These are phyloP conservation scores for Endotricha flammealis DNA, from an alignment of 2,888 invertebrate species.

Conservation along the genomic window DNA sequence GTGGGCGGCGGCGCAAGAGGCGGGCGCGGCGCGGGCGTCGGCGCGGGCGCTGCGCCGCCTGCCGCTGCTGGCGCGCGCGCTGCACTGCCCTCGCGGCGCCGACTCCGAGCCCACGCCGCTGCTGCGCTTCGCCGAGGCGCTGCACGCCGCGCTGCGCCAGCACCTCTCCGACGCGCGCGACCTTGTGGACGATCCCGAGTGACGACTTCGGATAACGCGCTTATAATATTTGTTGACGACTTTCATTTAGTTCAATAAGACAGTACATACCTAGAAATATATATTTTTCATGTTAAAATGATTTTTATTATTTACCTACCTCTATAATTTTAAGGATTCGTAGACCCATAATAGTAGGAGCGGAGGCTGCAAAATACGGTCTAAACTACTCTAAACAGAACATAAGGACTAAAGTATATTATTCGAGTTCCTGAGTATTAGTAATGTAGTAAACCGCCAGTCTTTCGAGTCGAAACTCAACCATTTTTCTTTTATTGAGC, in stretches of 20 bases:
- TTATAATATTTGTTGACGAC: background rate
- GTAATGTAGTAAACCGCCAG: no score
- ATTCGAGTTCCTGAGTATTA: no score
- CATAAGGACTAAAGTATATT: no score
- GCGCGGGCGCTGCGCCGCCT: constrained; percentile 28
- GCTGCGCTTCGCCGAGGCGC: constrained; percentile 30
- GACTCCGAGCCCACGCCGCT: constrained; percentile 25
- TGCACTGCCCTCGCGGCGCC: constrained; percentile 32
- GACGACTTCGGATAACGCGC: background rate
- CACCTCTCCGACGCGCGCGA: constrained; percentile 40
- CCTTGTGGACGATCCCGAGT: constrained; percentile 16
- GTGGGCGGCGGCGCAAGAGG: constrained; percentile 38
- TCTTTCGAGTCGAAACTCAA: no score
- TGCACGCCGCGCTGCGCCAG: constrained; percentile 25
- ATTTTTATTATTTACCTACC: no score
- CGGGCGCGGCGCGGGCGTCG: constrained; percentile 28
- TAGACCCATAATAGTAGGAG: no score
- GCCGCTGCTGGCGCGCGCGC: constrained; percentile 25
- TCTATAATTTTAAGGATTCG: no score
- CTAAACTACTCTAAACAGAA: no score
- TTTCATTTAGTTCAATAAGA: background rate
- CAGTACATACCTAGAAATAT: background rate
- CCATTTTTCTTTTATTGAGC: no score
- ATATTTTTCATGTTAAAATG: no score
- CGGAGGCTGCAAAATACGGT: no score